phyloP scores from a whole-genome alignment of 2,797 vertebrate species.

The Gadopsis marmoratus region DNA sequence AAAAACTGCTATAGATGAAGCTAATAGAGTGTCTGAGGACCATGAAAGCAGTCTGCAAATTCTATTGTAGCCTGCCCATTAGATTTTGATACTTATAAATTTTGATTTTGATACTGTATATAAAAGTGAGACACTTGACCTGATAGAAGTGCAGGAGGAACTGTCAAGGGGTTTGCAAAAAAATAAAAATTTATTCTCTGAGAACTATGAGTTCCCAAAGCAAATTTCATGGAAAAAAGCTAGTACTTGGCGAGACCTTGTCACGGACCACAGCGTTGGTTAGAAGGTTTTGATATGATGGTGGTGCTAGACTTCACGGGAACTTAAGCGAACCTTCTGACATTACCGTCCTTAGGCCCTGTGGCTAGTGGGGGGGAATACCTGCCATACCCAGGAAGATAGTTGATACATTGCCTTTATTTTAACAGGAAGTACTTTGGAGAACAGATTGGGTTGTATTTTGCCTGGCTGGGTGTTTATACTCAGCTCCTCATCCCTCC shows the following conservation, averaged over 20 bases:
- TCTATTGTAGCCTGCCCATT: neutral
- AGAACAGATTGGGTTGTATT: conserved; percentile 98
- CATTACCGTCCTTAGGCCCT: neutral
- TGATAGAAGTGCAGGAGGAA: neutral
- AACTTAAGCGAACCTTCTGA: too few relatives aligned
- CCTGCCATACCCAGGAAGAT: neutral
- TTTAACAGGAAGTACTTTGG: conserved; percentile 95
- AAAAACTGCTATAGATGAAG: neutral
- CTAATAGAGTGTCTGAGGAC: neutral
- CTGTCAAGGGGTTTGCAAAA: neutral
- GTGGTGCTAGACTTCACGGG: neutral
- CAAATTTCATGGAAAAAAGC: neutral
- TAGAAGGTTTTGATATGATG: neutral
- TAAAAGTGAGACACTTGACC: neutral
- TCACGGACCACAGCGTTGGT: neutral
- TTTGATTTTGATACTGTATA: neutral
- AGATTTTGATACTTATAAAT: neutral
- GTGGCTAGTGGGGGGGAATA: neutral
- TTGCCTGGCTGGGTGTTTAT: conserved; percentile 98
- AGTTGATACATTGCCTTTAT: conserved; percentile 19
- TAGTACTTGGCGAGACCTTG: neutral
- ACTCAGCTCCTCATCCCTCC: conserved; percentile 97
- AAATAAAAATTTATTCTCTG: neutral
- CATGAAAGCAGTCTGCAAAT: neutral
- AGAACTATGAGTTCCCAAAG: too few relatives aligned